Evolutionary conservation across 1,140 invertebrate species (phyloP), one percentile per base, ranked within the genome.

Genomic region (Nephila pilipes): DNA sequence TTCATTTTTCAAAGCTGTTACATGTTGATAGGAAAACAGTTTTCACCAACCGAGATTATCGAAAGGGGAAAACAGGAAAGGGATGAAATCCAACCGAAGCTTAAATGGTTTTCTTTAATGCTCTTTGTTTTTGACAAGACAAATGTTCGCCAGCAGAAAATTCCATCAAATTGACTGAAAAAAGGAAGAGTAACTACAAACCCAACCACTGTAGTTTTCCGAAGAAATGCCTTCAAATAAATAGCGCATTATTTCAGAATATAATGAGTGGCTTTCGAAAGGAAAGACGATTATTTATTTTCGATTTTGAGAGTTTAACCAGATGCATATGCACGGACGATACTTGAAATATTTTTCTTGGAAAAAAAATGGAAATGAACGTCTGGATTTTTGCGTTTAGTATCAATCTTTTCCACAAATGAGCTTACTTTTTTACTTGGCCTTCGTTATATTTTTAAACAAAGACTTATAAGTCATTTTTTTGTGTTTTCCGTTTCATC

Each of bases 111-210:
- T 92, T 92, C 79, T 79, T 90, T 90, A 79, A 90, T 90, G 89
- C 89, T 79, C 80, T 92, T 92, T 92, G 79, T 92, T 92, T 85
- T 92, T 92, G 90, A 92, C 90, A 92, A 92, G 90, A 92, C 90
- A 85, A 92, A 92, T 92, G 90, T 85, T 85, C 90, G 38, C 46
- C 58, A 22, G 25, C 22, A 75, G 54, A 55, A 85, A 90, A 90
- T 90, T 90, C 89, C 89, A 90, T 90, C 89, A 90, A 81, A 92
- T 85, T 85, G 90, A 85, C 90, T 92, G 90, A 60, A 92, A 92
- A 92, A 92, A 92, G 12, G 58, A 32, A 65, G 60, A 75, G 54
- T 79, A 85, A 55, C 79, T 58, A 65, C n/a, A 79, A 90, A 90
- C 69, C 57, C 57, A 79, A 92, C 81, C 57, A 81, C 14, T 90